Evolutionary conservation across 2,113 vertebrate species (phyloP), one percentile per base, ranked within the genome.

Genomic region (Megalops atlanticus): DNA sequence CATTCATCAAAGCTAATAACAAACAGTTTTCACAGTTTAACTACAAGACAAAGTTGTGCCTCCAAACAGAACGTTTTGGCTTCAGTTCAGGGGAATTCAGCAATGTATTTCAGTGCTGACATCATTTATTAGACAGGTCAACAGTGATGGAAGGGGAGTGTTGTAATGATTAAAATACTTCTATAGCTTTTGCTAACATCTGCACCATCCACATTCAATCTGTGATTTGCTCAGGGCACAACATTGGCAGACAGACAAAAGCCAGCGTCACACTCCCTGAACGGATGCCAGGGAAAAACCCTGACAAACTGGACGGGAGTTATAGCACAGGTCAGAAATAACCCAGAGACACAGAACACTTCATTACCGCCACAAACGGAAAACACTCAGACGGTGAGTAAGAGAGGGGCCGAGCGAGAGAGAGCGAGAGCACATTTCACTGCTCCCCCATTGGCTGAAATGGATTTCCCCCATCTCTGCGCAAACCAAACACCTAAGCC

Each of bases 351-450:
- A 73, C 77, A 82, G 80, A 81, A 45, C 81, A 80, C 71, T 82
- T 84, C 80, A 85, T 74, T 81, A 84, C 31, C 12, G 70, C 79
- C 14, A 74, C 71, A 70, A 84, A 78, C 89, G 88, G 89, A 92
- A 92, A 87, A 88, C 80, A 58, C 77, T 74, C 88, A 92, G 89
- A 91, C 89, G 81, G 84, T 89, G 89, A 92, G 86, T 89, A 89
- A 91, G 91, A 88, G 82, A 71, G 41, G 85, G 40, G 43, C 54
- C 10, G 6, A 10, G 54, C 4, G 54, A 58, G 54, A 64, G 16
- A 5, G 43, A 1, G n/a, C n/a, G n/a, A n/a, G 24, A 64, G n/a
- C 11, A 21, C 54, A 10, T 31, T 27, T 31, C 24, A n/a, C 54
- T 27, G 8, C 0, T 18, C 8, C 54, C 54, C 31, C 54, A 10